Evolutionary conservation across 2,113 vertebrate species (phyloP).

Genomic region (Pleuronectes platessa): DNA sequence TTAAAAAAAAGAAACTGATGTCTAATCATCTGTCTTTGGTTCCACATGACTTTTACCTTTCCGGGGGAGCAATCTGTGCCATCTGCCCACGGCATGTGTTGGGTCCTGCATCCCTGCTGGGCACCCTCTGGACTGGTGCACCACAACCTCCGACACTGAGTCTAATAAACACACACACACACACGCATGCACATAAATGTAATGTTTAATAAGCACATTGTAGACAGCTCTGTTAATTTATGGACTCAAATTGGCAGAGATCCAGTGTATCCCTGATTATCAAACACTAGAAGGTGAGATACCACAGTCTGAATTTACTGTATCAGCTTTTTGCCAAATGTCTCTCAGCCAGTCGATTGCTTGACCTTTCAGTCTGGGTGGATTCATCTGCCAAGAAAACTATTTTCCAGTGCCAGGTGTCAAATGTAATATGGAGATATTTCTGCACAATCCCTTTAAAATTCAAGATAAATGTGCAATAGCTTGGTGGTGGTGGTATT

Average conservation of each 20-base stretch:
- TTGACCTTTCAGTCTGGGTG: no score
- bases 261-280: conserved; percentile 8
- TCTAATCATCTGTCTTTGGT: not conserved
- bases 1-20: no score
- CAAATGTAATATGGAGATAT: not conserved
- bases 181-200: not conserved
- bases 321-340: no score
- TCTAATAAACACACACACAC: conserved; percentile 78
- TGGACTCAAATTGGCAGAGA: conserved; percentile 7
- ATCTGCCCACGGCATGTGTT: conserved; percentile 98
- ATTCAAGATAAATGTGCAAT: not conserved
- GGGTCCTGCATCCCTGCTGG: conserved; percentile 94
- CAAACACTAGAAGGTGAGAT: conserved; percentile 13
- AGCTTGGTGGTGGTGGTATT: not conserved
- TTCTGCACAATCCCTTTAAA: not conserved
- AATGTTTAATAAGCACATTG: not conserved
- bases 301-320: no score
- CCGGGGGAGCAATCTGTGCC: conserved; percentile 94
- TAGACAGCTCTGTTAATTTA: not conserved
- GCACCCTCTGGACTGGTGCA: conserved; percentile 92
- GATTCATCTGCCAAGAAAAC: not conserved
- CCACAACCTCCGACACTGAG: conserved; percentile 96
- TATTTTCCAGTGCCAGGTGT: not conserved
- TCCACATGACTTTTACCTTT: conserved; percentile 82
- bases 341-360: no score